Evolutionary conservation across 2,113 vertebrate genomes (phyloP), one percentile per base, ranked within the genome.

Genomic region (Hassar affinis): DNA sequence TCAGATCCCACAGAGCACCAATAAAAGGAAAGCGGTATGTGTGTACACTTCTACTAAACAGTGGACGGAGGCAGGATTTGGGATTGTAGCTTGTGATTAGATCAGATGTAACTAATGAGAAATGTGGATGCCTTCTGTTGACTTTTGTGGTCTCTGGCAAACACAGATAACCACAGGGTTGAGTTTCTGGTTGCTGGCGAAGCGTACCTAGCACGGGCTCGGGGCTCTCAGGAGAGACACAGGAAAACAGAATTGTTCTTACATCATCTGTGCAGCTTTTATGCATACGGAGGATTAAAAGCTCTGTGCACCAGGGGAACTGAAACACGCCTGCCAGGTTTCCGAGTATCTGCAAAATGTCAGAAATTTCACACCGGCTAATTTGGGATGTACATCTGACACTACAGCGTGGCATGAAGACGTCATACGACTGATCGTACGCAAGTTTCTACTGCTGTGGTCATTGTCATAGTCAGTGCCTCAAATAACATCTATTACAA

Each of bases 121-220:
- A 52, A 52, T 6, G 27, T 33, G 49, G 17, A 6, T 51, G 68
- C 12, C 14, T 17, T 75, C n/a, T 74, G 71, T 74, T 30, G 45
- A 51, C 3, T 30, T 51, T 25, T 49, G 45, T 27, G 69, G 72
- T 75, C 47, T 30, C 47, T 75, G 47, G 72, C 27, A 75, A 75
- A 57, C 72, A 51, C 79, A 59, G 38, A 69, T 49, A 77, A 38
- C 47, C 84, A 54, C 74, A 20, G 42, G 25, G 27, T 8, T 35
- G 76, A 66, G 27, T 64, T 52, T 54, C 64, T 38, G 61, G 56
- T 64, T 56, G 42, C 75, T 66, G 5, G 62, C 22, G 12, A 42
- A 77, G 42, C 78, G 77, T 81, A 84, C 76, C 77, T 86, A 81
- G 68, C 27, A 42, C 15, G 61, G 42, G 42, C 47, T 69, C 42